Conservation (phyloP, 2,797 vertebrate genomes). For the Thalassophryne amazonica region DNA sequence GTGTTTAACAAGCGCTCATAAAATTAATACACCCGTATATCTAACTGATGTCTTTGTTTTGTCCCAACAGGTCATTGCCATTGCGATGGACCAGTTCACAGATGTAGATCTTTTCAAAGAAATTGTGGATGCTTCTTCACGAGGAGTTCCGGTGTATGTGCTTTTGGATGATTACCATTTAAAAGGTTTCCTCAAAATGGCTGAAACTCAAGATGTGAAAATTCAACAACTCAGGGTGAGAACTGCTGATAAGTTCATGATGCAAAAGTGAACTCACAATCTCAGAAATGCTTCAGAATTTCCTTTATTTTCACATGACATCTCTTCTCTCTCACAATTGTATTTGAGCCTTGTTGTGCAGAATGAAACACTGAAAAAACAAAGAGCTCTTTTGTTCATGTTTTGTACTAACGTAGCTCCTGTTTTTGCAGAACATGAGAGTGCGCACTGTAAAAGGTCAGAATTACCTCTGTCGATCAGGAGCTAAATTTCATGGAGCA, state of each 20-base stretch:
- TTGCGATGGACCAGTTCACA: conserved; percentile 96
- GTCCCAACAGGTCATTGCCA: conserved; percentile 86
- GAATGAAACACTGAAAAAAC: not conserved
- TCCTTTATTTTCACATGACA: not conserved
- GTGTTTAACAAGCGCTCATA: too few species aligned
- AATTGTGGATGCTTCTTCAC: conserved; percentile 86
- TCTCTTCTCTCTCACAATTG: not conserved
- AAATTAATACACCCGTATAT: too few species aligned
- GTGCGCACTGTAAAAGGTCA: conserved; percentile 93
- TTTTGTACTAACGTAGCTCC: too few species aligned
- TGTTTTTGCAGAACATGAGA: conserved; percentile 98
- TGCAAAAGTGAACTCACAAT: too few species aligned
- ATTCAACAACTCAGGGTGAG: conserved; percentile 91
- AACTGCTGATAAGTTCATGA: too few species aligned
- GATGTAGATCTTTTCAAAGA: conserved; percentile 97
- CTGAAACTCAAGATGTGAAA: conserved; percentile 88
- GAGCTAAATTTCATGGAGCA: conserved; percentile 91
- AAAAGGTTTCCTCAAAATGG: conserved; percentile 88
- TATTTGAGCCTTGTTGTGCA: not conserved
- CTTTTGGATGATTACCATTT: conserved; percentile 88
- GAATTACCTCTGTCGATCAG: conserved; percentile 91
- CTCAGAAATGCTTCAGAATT: not conserved
- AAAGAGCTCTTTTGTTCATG: too few species aligned
- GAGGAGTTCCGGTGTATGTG: conserved; percentile 90
- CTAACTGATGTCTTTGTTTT: conserved; percentile 10